These are phyloP conservation scores for Rhimphoctona megacephalus DNA, from an alignment of 2,888 invertebrate genomes.

Conservation along the genomic window DNA sequence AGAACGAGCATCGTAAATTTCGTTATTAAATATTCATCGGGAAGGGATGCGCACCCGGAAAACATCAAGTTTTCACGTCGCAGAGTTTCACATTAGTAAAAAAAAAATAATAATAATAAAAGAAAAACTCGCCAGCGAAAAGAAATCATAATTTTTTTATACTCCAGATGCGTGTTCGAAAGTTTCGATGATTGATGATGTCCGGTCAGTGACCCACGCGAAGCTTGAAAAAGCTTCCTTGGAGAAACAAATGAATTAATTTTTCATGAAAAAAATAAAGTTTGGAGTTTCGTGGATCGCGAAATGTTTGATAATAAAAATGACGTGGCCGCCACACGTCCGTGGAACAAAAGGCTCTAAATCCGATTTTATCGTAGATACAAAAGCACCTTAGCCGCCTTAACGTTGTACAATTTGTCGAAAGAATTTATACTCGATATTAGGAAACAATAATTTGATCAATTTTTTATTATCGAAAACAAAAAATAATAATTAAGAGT, in stretches of 20 bases:
- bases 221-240: background rate
- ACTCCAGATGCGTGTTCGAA: conserved; percentile 12
- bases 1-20: background rate
- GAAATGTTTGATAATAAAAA: conserved; percentile 30
- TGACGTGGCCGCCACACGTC: conserved; percentile 7
- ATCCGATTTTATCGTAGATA: background rate
- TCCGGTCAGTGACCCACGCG: conserved; percentile 18
- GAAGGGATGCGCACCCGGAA: background rate
- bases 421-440: background rate
- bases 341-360: background rate
- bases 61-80: conserved; percentile 34
- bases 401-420: background rate
- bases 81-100: conserved; percentile 7
- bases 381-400: background rate
- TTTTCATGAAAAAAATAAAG: conserved; percentile 33
- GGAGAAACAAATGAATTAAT: conserved; percentile 11
- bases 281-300: conserved; percentile 9
- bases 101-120: background rate
- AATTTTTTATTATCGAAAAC: background rate
- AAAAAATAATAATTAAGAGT: background rate
- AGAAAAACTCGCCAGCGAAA: conserved; percentile 9
- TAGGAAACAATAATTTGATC: background rate
- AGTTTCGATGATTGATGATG: conserved; percentile 22
- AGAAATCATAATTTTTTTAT: conserved; percentile 17
- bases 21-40: conserved; percentile 48